Conservation (phyloP, 2,888 invertebrate genomes). For the Cylindroiulus punctatus region DNA sequence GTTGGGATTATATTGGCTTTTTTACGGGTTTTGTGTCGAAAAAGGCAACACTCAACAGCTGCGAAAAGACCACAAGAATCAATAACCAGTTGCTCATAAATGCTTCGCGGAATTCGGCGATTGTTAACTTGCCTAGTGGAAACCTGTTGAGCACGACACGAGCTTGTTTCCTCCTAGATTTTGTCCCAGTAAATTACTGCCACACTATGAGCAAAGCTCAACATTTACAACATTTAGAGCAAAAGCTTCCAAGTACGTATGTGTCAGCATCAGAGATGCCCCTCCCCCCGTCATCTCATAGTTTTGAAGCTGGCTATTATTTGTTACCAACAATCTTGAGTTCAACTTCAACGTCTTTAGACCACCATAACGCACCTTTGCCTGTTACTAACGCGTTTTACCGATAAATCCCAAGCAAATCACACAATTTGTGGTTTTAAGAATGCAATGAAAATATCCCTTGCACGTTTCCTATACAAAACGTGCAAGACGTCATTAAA, state of each 20-base stretch:
- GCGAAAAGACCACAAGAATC: constrained; percentile 23
- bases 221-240: background rate
- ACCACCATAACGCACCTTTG: no score
- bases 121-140: background rate
- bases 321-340: no score
- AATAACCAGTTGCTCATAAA: constrained; percentile 39
- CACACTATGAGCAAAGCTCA: background rate
- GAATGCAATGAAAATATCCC: no score
- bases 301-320: no score
- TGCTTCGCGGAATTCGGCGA: background rate
- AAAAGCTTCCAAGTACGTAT: background rate
- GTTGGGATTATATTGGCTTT: background rate
- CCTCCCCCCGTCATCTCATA: no score
- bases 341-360: no score
- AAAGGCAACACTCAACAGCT: constrained; percentile 16
- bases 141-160: background rate
- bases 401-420: no score
- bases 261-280: background rate
- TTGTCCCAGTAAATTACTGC: background rate
- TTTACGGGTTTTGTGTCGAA: constrained; percentile 29
- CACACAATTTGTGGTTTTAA: no score
- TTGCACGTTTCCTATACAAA: no score
- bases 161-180: background rate
- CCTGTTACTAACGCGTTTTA: no score
- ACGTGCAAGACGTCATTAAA: no score